Evolutionary conservation across 2,113 vertebrate genomes (phyloP).

Genomic region (Triplophysa dalaica): DNA sequence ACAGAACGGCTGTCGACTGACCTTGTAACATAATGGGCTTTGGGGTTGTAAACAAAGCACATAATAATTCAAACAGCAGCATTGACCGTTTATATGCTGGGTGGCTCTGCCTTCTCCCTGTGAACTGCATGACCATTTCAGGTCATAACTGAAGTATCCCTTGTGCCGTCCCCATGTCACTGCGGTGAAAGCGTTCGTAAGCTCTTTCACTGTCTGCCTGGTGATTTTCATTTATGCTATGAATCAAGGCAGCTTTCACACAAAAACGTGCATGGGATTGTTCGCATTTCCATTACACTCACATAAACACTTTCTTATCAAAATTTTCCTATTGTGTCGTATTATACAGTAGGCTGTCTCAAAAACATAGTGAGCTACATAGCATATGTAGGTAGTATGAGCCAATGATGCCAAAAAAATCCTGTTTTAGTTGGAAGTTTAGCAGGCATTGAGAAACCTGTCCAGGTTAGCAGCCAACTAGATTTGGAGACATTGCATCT

Average conservation of each 20-base stretch:
- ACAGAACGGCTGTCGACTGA: constrained; percentile 21
- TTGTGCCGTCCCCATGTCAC: not conserved
- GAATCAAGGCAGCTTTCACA: not conserved
- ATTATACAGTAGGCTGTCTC: too few relatives aligned
- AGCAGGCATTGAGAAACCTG: too few relatives aligned
- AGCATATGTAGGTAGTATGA: too few relatives aligned
- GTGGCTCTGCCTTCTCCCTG: not conserved
- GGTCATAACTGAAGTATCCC: not conserved
- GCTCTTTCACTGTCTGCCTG: constrained; percentile 42
- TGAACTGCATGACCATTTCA: not conserved
- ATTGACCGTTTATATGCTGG: not conserved
- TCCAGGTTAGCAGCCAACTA: not conserved
- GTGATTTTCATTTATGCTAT: constrained; percentile 49
- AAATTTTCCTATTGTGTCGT: too few relatives aligned
- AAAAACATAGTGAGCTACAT: too few relatives aligned
- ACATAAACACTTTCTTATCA: too few relatives aligned
- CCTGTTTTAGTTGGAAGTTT: too few relatives aligned
- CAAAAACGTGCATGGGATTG: not conserved
- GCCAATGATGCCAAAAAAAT: too few relatives aligned
- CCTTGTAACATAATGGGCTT: constrained; percentile 12
- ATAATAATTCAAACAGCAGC: not conserved
- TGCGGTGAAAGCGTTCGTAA: not conserved
- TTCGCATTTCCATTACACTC: constrained; percentile 18
- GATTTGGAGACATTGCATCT: not conserved
- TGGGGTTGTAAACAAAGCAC: not conserved